Base-by-base conservation (phyloP, 2,113 vertebrate species). In the Nyctibius bracteatus region DNA sequence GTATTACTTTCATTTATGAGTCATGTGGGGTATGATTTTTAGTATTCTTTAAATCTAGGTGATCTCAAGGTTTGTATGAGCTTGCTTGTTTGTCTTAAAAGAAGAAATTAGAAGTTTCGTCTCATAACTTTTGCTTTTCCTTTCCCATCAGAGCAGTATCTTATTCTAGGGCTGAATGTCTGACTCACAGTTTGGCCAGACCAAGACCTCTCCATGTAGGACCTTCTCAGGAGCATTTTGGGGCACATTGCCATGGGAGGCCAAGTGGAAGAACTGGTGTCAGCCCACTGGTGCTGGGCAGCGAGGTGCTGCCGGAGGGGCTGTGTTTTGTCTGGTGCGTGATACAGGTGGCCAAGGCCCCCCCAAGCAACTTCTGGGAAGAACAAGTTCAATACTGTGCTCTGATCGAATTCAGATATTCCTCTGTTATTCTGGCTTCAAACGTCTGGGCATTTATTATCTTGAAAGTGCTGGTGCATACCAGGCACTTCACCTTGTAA, bases 291-390 rank as follows among this genome's bases (percentile, higher is more conserved):
- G 28, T n/a, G 47, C 41, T 33, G 37, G 6, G 9, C 25, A 47
- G 22, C 2, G 12, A 17, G 18, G 24, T 2, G 8, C n/a, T 78
- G 44, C 51, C 19, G 58, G 16, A 28, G 33, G 62, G 23, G 57
- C 62, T n/a, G 33, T 10, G 14, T 31, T 23, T 22, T 59, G 25
- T 12, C 27, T 49, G 17, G 8, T 8, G 13, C 20, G 54, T 4
- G 28, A 3, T 13, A 9, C 0, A 4, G 23, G 62, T 35, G 73
- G 22, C 21, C 9, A 2, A 13, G 58, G 6, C 31, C 49, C 31
- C 49, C 68, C 16, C 66, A 7, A 20, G 24, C 49, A n/a, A 4
- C 35, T 57, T 28, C 23, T 55, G n/a, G 44, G 35, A 54, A 65
- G 58, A 81, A 22, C 25, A 37, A 39, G 25, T n/a, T 81, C 70